Conservation (phyloP, 2,888 invertebrate species). For the Rhagophthalmus giganteus region DNA sequence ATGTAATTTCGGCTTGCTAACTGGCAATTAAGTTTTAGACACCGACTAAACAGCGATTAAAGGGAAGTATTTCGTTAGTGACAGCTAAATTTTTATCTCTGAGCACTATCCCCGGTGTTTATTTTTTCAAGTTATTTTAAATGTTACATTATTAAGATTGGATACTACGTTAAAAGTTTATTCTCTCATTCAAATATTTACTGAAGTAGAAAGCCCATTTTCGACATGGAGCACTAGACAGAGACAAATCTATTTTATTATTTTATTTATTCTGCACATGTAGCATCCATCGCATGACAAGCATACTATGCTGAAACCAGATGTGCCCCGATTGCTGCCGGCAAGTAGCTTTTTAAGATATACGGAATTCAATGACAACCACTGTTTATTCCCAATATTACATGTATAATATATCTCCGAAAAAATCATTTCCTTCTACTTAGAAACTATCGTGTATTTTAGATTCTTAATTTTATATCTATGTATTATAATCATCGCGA, state of each 20-base stretch:
- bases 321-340: slow-evolving; percentile 35
- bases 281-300: slow-evolving; percentile 34
- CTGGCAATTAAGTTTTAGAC: too few species aligned
- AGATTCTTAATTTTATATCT: too few species aligned
- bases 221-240: slow-evolving; percentile 35
- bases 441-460: too few species aligned
- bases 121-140: neutral
- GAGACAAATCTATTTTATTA: slow-evolving; percentile 43
- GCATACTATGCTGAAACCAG: slow-evolving; percentile 36
- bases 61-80: too few species aligned
- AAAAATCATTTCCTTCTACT: too few species aligned
- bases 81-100: too few species aligned
- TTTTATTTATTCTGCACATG: slow-evolving; percentile 41
- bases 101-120: too few species aligned
- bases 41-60: too few species aligned
- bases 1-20: too few species aligned
- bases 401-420: too few species aligned
- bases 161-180: neutral
- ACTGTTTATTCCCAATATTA: slow-evolving; percentile 25
- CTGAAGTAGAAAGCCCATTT: slow-evolving; percentile 28
- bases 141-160: neutral
- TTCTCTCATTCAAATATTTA: slow-evolving; percentile 36
- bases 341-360: slow-evolving; percentile 30
- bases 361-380: slow-evolving; percentile 35
- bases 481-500: too few species aligned